These are phyloP conservation scores for Rotaria magnacalcarata DNA, from an alignment of 2,888 invertebrate genomes.

Conservation along the genomic window DNA sequence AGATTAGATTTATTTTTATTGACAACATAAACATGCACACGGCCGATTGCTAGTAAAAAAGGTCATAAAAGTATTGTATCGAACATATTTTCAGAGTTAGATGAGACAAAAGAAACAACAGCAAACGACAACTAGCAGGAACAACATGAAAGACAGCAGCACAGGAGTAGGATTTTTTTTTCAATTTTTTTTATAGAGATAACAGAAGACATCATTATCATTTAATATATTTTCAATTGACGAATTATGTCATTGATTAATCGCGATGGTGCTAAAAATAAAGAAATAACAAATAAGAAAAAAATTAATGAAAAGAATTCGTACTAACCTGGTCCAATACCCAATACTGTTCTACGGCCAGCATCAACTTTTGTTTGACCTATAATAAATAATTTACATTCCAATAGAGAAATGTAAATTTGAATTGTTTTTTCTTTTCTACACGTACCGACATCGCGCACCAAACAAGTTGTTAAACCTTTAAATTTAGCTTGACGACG, in stretches of 20 bases:
- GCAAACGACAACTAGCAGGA: no score
- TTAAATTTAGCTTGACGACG: conserved; percentile 68
- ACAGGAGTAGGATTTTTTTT: no score
- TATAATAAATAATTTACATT: background rate
- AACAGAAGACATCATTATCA: no score
- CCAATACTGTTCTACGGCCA: conserved; percentile 81
- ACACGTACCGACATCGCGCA: conserved; percentile 74
- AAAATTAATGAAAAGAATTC: no score
- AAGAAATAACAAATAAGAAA: background rate
- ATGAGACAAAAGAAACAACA: no score
- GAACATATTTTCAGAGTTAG: no score
- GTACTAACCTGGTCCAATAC: conserved; percentile 74
- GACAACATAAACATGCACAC: background rate
- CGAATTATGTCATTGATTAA: conserved; percentile 77
- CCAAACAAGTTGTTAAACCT: conserved; percentile 69
- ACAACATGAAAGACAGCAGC: no score
- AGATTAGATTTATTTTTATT: background rate
- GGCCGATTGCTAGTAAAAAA: background rate
- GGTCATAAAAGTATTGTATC: background rate
- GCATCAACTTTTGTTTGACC: conserved; percentile 81
- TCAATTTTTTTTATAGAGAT: no score
- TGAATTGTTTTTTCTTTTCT: background rate
- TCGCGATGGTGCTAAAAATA: conserved; percentile 62
- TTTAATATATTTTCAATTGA: conserved; percentile 76
- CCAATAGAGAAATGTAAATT: background rate